phyloP scores from a whole-genome alignment of 2,113 vertebrate species.

The Anseranas semipalmata region DNA sequence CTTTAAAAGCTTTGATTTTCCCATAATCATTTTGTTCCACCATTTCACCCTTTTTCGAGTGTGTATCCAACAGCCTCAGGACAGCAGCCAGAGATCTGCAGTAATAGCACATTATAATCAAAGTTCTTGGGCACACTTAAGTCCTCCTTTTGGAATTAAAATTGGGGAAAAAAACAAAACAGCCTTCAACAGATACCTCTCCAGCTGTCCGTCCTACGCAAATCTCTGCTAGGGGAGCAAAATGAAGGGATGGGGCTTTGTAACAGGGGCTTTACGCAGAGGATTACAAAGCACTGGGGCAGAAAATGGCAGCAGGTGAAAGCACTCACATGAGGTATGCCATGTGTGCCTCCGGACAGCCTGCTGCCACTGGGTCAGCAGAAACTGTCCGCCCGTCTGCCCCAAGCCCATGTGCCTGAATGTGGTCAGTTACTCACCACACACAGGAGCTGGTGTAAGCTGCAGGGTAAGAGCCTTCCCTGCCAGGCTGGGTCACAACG shows the following conservation, averaged over 20 bases:
- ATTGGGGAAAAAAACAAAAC: background rate
- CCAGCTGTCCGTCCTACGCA: background rate
- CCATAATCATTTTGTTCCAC: conserved; percentile 64
- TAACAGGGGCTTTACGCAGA: background rate
- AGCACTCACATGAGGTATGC: rapidly evolving
- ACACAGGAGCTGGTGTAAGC: background rate
- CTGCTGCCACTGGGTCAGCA: background rate
- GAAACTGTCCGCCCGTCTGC: background rate
- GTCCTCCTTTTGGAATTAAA: conserved; percentile 19
- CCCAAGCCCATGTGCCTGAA: background rate
- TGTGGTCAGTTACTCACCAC: rapidly evolving
- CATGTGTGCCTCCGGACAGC: rapidly evolving
- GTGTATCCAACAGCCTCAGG: conserved; percentile 64
- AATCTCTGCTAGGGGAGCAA: background rate
- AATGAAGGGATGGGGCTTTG: background rate
- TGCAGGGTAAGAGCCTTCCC: background rate
- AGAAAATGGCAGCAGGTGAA: rapidly evolving
- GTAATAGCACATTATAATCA: conserved; percentile 64
- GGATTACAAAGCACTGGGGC: background rate
- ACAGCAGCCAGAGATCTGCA: conserved; percentile 70
- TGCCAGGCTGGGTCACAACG: background rate
- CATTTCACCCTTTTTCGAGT: conserved; percentile 64
- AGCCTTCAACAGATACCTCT: background rate
- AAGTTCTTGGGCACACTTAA: conserved; percentile 42
- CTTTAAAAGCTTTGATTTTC: conserved; percentile 73